phyloP scores from a whole-genome alignment of 2,797 vertebrate species.

The Rhynchotus rufescens region DNA sequence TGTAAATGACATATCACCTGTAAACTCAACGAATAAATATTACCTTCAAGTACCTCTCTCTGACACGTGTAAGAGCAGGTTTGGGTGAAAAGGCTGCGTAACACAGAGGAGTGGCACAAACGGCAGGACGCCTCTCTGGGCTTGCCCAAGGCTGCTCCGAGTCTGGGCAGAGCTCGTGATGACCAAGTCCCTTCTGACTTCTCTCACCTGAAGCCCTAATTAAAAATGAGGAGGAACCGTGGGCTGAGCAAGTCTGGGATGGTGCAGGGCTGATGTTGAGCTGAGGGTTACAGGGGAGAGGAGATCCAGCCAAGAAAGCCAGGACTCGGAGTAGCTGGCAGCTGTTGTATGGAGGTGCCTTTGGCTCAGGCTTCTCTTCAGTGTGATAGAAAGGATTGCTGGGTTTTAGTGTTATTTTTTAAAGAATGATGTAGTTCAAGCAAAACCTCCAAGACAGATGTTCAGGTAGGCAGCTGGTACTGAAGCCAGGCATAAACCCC shows the following conservation, averaged over 20 bases:
- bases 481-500: neutral
- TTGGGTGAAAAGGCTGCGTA: neutral
- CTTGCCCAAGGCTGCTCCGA: neutral
- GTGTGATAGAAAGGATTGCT: neutral
- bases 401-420: too few relatives aligned
- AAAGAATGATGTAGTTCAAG: neutral
- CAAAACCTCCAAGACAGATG: neutral
- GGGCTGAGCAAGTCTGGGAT: neutral
- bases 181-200: neutral
- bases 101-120: neutral
- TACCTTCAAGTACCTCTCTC: slow-evolving; percentile 76
- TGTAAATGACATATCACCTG: slow-evolving; percentile 83
- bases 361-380: neutral
- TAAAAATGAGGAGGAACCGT: neutral
- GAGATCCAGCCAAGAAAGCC: neutral
- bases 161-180: neutral
- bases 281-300: neutral
- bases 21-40: slow-evolving; percentile 86
- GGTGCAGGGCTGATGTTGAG: neutral
- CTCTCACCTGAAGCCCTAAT: neutral
- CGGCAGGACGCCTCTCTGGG: neutral
- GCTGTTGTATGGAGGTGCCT: neutral
- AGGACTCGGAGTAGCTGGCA: neutral
- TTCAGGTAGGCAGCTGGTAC: neutral
- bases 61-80: slow-evolving; percentile 47